Evolutionary conservation across 1,140 invertebrate genomes (phyloP).

Genomic region (Eupeodes corollae): DNA sequence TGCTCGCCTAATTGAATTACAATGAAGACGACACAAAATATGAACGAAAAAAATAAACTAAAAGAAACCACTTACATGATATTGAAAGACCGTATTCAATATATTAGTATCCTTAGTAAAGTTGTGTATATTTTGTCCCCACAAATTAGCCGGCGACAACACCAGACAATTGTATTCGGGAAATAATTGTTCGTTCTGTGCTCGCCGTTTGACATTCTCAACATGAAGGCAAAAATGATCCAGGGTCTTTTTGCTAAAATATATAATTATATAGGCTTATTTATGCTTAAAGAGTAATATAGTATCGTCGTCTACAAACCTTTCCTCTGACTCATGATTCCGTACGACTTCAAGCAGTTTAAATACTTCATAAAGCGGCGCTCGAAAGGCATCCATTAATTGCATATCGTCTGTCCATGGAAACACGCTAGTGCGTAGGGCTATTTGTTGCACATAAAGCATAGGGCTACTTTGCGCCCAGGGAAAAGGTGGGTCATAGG

Average conservation of each 20-base stretch:
- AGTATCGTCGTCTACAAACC: slow-evolving; percentile 41
- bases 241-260: slow-evolving; percentile 52
- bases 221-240: slow-evolving; percentile 78
- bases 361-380: slow-evolving; percentile 77
- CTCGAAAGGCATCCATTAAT: slow-evolving; percentile 78
- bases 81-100: slow-evolving; percentile 66
- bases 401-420: slow-evolving; percentile 74
- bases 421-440: slow-evolving; percentile 54
- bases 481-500: slow-evolving; percentile 40
- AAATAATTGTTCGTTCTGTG: slow-evolving; percentile 45
- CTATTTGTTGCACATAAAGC: slow-evolving; percentile 75
- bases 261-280: slow-evolving; percentile 7
- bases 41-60: neutral
- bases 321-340: slow-evolving; percentile 67
- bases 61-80: slow-evolving; percentile 52
- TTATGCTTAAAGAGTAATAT: neutral
- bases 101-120: slow-evolving; percentile 69
- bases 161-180: slow-evolving; percentile 86
- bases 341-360: slow-evolving; percentile 71
- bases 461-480: slow-evolving; percentile 45
- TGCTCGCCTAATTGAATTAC: neutral
- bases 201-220: slow-evolving; percentile 58
- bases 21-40: neutral
- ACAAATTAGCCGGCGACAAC: slow-evolving; percentile 88
- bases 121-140: slow-evolving; percentile 69